Conservation (phyloP, 2,113 vertebrate genomes). For the Bufo gargarizans region DNA sequence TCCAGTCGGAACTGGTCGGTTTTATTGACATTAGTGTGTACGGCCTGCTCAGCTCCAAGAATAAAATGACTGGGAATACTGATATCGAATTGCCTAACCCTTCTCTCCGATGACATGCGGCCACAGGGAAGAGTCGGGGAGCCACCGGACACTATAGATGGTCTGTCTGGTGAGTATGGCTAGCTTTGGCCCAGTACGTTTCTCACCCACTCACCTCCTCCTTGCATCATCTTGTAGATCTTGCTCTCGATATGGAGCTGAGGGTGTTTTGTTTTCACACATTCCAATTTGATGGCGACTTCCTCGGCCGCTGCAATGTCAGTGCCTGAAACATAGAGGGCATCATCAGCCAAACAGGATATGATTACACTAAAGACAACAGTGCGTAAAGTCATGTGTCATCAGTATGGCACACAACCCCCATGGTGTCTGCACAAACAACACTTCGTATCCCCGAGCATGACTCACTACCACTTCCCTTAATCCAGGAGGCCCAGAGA, state of each 20-base stretch:
- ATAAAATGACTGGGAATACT: too few relatives aligned
- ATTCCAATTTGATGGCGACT: constrained; percentile 96
- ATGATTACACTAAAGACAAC: not conserved
- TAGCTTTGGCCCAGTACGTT: too few relatives aligned
- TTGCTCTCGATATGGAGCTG: constrained; percentile 98
- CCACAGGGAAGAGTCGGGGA: too few relatives aligned
- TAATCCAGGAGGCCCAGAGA: not conserved
- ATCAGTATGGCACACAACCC: not conserved
- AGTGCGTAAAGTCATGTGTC: not conserved
- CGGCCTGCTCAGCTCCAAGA: too few relatives aligned
- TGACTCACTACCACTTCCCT: not conserved
- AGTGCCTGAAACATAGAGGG: constrained; percentile 78
- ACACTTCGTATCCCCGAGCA: not conserved
- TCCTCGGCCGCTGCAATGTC: constrained; percentile 94
- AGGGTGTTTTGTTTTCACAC: constrained; percentile 97
- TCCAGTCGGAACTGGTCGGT: too few relatives aligned
- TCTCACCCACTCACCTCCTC: constrained; percentile 80
- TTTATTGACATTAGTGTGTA: too few relatives aligned
- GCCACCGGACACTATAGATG: too few relatives aligned
- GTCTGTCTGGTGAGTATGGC: too few relatives aligned
- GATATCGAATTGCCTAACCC: too few relatives aligned
- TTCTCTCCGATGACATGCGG: too few relatives aligned
- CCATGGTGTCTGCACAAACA: not conserved
- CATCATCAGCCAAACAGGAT: not conserved
- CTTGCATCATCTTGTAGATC: constrained; percentile 99